These are phyloP conservation scores for Apis dorsata DNA, from an alignment of 1,140 invertebrate species.

Conservation along the genomic window DNA sequence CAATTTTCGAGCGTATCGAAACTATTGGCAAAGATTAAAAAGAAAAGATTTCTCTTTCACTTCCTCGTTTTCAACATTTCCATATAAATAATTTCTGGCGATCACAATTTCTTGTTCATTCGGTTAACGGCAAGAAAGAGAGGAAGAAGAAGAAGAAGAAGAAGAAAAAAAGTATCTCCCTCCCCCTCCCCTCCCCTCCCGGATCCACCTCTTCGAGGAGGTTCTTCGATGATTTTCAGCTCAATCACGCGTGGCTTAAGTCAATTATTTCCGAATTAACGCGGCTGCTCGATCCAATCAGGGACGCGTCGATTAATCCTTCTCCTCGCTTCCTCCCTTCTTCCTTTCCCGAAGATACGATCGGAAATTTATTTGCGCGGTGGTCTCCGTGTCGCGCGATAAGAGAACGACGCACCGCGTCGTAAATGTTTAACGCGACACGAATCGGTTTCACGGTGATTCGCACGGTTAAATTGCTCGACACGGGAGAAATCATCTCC, in stretches of 20 bases:
- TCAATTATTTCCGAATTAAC: conserved; percentile 50
- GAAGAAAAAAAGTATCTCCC: too few relatives aligned
- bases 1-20: too few relatives aligned
- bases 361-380: conserved; percentile 45
- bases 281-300: conserved; percentile 34
- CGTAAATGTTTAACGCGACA: conserved; percentile 54
- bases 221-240: conserved; percentile 3
- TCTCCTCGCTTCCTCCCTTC: not conserved
- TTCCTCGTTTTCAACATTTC: too few relatives aligned
- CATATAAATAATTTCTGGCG: too few relatives aligned
- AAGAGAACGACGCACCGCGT: conserved; percentile 38
- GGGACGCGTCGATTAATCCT: conserved; percentile 31
- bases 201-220: not conserved
- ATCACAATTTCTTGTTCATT: not conserved
- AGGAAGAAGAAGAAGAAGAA: too few relatives aligned
- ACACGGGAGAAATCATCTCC: conserved; percentile 39
- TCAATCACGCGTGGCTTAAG: conserved; percentile 4
- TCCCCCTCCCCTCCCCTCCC: not conserved
- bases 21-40: too few relatives aligned
- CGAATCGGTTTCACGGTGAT: conserved; percentile 54
- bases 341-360: conserved; percentile 15
- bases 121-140: not conserved
- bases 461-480: conserved; percentile 47
- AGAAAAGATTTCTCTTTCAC: too few relatives aligned
- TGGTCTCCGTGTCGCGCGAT: conserved; percentile 32